Evolutionary conservation across 2,888 invertebrate genomes (phyloP), one percentile per base, ranked within the genome.

Genomic region (Psylliodes chrysocephalus): DNA sequence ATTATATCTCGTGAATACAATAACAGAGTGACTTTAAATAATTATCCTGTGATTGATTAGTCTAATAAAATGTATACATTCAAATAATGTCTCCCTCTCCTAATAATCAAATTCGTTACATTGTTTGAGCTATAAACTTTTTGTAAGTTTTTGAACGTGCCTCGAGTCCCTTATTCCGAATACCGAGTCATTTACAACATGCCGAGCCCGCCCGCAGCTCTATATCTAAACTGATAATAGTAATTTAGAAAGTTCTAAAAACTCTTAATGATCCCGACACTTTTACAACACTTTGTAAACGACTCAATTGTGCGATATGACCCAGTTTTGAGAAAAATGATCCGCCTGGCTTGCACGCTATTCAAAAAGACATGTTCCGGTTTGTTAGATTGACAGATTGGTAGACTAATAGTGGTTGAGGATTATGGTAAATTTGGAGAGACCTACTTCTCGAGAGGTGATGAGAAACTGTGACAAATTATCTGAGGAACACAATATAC

Each of bases 271-370:
- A 55, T 66, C 54, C 64, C 64, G 68, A 14, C 68, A 70, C 63
- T 64, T 71, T 70, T 70, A 70, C 67, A 68, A 66, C 65, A 63
- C 47, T 63, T 63, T 60, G 46, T 62, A 63, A n/a, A 69, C 69
- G 56, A 55, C 54, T 67, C 64, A 62, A 67, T 69, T 69, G 66
- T 64, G 42, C 54, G 53, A 10, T 60, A 49, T 69, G 69, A 69
- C 69, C 69, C 57, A 69, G 64, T 63, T 69, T 59, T 63, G 44
- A 5, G 42, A 61, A 64, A 63, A 63, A 57, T 61, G 33, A 60
- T 22, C 65, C 51, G 61, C 57, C 60, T 54, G 19, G 55, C 59
- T 47, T 63, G 52, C 55, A 53, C 61, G 56, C 55, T 42, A 42
- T 42, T 42, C 42, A 42, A 42, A 18, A 42, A 42, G 18, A 42